phyloP scores from a whole-genome alignment of 2,888 invertebrate species.

The Acleris literana region DNA sequence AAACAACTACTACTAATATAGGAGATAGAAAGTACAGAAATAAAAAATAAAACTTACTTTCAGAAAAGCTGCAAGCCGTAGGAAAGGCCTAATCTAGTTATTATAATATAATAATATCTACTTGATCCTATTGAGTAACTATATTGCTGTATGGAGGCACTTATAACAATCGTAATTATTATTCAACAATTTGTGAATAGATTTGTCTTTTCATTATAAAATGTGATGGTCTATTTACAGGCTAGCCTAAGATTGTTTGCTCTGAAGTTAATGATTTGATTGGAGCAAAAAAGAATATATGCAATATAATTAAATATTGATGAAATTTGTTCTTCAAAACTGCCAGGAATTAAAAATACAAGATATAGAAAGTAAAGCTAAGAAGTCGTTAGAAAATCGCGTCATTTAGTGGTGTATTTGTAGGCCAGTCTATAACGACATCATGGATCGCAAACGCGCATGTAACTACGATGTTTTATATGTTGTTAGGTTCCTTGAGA shows the following conservation, averaged over 20 bases:
- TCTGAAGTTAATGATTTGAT: too few relatives aligned
- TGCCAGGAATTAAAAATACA: too few relatives aligned
- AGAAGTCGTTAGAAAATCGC: too few relatives aligned
- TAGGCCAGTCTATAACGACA: too few relatives aligned
- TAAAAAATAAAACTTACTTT: conserved; percentile 25
- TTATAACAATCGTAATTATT: conserved; percentile 23
- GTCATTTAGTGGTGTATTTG: too few relatives aligned
- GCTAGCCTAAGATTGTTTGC: neutral
- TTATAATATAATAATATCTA: conserved; percentile 13
- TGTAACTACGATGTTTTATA: too few relatives aligned
- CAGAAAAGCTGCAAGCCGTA: conserved; percentile 20
- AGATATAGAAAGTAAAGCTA: too few relatives aligned
- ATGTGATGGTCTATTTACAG: conserved; percentile 2
- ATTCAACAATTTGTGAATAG: conserved; percentile 9
- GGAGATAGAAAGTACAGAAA: conserved; percentile 35
- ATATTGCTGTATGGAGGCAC: conserved; percentile 33
- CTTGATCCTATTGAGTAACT: conserved; percentile 5
- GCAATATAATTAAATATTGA: too few relatives aligned
- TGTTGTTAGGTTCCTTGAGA: too few relatives aligned
- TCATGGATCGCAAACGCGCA: too few relatives aligned
- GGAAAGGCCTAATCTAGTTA: conserved; percentile 4
- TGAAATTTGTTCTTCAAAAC: too few relatives aligned
- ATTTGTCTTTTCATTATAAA: conserved; percentile 13
- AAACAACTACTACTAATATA: conserved; percentile 20
- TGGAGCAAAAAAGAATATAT: too few relatives aligned